Conservation (phyloP, 1,140 invertebrate genomes). For the Achroia grisella region DNA sequence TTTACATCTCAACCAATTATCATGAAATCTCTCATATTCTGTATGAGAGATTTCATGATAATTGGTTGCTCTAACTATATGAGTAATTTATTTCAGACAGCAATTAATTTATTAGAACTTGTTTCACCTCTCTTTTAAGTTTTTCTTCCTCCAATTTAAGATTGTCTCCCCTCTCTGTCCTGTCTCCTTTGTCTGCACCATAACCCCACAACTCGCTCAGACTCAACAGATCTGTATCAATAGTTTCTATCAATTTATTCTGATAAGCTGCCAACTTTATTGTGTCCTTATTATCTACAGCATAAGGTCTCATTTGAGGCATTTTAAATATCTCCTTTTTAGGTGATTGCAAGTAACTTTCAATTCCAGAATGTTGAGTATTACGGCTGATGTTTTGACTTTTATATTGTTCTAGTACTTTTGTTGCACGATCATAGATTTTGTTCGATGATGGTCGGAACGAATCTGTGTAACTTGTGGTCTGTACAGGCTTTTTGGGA, state of each 20-base stretch:
- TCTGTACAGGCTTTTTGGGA: constrained; percentile 32
- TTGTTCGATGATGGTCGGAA: constrained; percentile 58
- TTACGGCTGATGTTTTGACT: constrained; percentile 36
- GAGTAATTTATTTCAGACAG: too few relatives aligned
- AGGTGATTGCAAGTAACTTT: constrained; percentile 31
- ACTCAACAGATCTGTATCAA: constrained; percentile 65
- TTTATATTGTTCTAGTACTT: constrained; percentile 59
- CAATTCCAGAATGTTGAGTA: constrained; percentile 25
- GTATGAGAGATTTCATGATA: too few relatives aligned
- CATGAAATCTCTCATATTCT: too few relatives aligned
- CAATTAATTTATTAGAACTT: too few relatives aligned
- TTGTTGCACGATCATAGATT: constrained; percentile 52
- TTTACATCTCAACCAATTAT: too few relatives aligned
- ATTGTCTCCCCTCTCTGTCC: constrained; percentile 40
- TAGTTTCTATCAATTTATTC: constrained; percentile 38
- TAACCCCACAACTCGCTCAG: constrained; percentile 75
- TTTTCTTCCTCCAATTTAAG: constrained; percentile 84
- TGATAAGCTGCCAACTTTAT: constrained; percentile 27
- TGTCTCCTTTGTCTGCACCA: constrained; percentile 53
- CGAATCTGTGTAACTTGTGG: constrained; percentile 28
- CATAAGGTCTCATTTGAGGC: constrained; percentile 56
- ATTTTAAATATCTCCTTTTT: constrained; percentile 60
- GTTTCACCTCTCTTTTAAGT: constrained; percentile 79
- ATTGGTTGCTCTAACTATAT: too few relatives aligned
- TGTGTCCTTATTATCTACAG: constrained; percentile 26